Conservation (phyloP, 1,140 invertebrate genomes). For the Rhagoletis pomonella region DNA sequence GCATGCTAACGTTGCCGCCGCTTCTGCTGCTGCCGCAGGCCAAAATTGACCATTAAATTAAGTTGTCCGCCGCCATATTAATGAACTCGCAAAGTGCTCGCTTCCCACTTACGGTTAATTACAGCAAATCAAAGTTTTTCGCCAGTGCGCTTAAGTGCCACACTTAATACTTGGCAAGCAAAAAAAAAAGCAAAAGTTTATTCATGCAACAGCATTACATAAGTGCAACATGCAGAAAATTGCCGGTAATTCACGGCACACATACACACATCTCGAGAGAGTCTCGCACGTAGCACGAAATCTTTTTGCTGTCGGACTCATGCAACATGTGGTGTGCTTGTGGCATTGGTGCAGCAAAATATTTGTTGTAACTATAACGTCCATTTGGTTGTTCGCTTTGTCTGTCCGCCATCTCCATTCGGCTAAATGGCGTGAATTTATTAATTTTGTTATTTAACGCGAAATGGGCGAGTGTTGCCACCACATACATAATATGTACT, state of each 20-base stretch:
- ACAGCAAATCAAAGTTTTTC: conserved; percentile 15
- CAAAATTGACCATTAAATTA: conserved; percentile 52
- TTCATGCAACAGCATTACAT: conserved; percentile 40
- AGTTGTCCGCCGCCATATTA: conserved; percentile 46
- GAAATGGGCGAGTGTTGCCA: not conserved
- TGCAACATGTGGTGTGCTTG: not conserved
- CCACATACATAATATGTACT: not conserved
- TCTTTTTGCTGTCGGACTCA: too few relatives aligned
- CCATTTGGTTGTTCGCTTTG: not conserved
- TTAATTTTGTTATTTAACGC: conserved; percentile 39
- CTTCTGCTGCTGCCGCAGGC: not conserved
- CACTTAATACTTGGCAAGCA: not conserved
- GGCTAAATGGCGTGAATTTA: conserved; percentile 27
- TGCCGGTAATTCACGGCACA: conserved; percentile 36
- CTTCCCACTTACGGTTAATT: conserved; percentile 49
- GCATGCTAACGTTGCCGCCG: not conserved
- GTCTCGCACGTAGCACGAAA: not conserved
- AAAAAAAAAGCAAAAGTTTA: not conserved
- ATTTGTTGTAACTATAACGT: not conserved
- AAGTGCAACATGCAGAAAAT: not conserved
- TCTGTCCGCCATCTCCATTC: not conserved
- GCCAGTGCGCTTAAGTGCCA: not conserved
- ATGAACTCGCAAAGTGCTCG: conserved; percentile 45
- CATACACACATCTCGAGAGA: not conserved
- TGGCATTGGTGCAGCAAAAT: not conserved